Percentiles rank a stretch among this genome's conserved stretches.
Evolutionary conservation across 2,888 invertebrate genomes (phyloP).

Genomic region (Tenthredo mesomela): DNA sequence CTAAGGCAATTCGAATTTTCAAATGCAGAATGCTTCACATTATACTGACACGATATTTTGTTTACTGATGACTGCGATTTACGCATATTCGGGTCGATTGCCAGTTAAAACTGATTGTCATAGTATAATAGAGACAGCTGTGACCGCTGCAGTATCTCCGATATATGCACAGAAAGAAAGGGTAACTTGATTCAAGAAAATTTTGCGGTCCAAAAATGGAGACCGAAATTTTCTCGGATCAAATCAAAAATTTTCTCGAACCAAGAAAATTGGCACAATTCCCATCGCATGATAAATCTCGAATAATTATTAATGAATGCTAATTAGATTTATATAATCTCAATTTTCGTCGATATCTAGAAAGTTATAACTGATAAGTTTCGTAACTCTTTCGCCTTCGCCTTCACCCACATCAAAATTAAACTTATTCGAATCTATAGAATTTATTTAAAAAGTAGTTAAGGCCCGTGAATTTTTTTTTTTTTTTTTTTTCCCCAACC

Average conservation of each 20-base stretch:
- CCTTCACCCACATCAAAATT: background rate
- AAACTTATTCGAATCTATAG: background rate
- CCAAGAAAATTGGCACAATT: no score
- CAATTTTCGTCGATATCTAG: background rate
- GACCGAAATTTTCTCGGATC: no score
- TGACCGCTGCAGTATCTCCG: background rate
- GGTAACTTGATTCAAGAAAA: no score
- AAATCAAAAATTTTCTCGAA: no score
- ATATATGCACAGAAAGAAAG: no score
- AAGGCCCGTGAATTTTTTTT: no score
- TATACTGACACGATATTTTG: background rate
- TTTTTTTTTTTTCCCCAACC: no score
- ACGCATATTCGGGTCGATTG: constrained; percentile 43
- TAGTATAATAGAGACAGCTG: background rate
- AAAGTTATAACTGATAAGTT: background rate
- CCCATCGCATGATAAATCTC: background rate
- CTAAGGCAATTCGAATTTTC: background rate
- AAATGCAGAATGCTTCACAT: background rate
- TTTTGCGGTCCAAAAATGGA: no score
- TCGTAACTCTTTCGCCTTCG: background rate
- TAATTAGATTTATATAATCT: background rate
- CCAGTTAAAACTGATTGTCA: constrained; percentile 42
- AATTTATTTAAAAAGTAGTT: background rate
- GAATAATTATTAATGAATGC: background rate
- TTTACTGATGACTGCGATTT: constrained; percentile 1